A percentile compares a stretch with the other conserved stretches of the same genome.
Conservation (phyloP, 2,888 invertebrate species). For the Allophyes oxyacanthae region DNA sequence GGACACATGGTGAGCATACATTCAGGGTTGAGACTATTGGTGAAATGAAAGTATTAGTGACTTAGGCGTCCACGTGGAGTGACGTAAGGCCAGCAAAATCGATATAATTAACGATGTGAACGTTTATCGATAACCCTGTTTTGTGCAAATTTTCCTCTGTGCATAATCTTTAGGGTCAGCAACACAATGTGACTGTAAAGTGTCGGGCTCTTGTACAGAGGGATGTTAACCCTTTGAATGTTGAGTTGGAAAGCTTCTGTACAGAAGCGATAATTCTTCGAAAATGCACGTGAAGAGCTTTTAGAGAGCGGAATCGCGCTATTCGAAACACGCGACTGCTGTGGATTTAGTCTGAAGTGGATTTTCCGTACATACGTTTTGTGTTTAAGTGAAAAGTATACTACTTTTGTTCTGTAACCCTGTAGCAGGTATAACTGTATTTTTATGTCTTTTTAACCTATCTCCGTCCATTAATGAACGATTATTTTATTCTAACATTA, state of each 20-base stretch:
- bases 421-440: conserved; percentile 23
- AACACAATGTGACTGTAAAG: conserved; percentile 33
- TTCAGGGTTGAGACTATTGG: conserved; percentile 31
- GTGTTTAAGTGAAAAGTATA: conserved; percentile 35
- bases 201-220: conserved; percentile 20
- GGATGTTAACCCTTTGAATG: conserved; percentile 28
- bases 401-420: conserved; percentile 35
- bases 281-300: conserved; percentile 40
- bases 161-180: conserved; percentile 36
- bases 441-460: conserved; percentile 27
- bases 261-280: conserved; percentile 41
- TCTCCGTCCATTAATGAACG: conserved; percentile 43
- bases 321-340: conserved; percentile 30
- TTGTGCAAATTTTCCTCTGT: conserved; percentile 35
- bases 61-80: conserved; percentile 38
- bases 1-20: conserved; percentile 73
- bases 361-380: conserved; percentile 32
- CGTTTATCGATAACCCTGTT: conserved; percentile 26
- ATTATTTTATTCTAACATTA: conserved; percentile 17
- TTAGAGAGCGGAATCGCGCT: conserved; percentile 35
- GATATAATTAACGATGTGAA: conserved; percentile 40
- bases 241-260: conserved; percentile 28
- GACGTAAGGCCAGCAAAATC: conserved; percentile 25
- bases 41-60: conserved; percentile 41
- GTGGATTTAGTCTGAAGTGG: conserved; percentile 35